Evolutionary conservation across 2,888 invertebrate species (phyloP), one percentile per base, ranked within the genome.

Genomic region (Cosmopolites sordidus): DNA sequence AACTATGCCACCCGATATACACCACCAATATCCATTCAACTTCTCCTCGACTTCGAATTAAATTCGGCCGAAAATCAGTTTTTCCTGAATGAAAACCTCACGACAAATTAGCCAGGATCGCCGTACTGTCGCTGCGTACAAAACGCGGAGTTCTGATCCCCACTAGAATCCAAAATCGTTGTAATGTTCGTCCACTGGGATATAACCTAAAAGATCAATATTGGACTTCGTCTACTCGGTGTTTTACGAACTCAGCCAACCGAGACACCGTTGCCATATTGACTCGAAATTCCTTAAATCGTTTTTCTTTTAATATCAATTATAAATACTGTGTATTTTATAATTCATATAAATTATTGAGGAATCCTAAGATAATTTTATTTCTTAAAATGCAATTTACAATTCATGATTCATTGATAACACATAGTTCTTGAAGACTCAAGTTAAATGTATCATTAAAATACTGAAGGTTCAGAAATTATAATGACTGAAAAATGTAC

Each of bases 181-280:
- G 60, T 62, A 60, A 60, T 63, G 62, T 61, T 60, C 64, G 60
- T 68, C 69, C 70, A 68, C 65, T 58, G 68, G 71, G 70, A 70
- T 69, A 69, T 68, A 70, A 70, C 69, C 69, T 67, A 67, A 66
- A 70, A 69, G 68, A 71, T 71, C 70, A 69, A 71, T 71, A 71
- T 67, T 66, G 61, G 63, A 61, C 58, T 60, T 58, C 62, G 66
- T 64, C 54, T 58, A 60, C 60, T 52, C 59, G 54, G 51, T 45
- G 51, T 40, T 53, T 52, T 43, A 41, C 55, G 58, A 59, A 48
- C 51, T 16, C 41, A 27, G 56, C 42, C 48, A 48, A 51, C 39
- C 17, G 27, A 16, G n/a, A 37, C 54, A 3, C 8, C 27, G 43
- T 38, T 43, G 49, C 14, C 46, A 11, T 12, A n/a, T 50, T 22